Percentiles rank a stretch among this genome's conserved stretches.
Evolutionary conservation across 2,113 vertebrate species (phyloP).

Genomic region (Mus spicilegus): DNA sequence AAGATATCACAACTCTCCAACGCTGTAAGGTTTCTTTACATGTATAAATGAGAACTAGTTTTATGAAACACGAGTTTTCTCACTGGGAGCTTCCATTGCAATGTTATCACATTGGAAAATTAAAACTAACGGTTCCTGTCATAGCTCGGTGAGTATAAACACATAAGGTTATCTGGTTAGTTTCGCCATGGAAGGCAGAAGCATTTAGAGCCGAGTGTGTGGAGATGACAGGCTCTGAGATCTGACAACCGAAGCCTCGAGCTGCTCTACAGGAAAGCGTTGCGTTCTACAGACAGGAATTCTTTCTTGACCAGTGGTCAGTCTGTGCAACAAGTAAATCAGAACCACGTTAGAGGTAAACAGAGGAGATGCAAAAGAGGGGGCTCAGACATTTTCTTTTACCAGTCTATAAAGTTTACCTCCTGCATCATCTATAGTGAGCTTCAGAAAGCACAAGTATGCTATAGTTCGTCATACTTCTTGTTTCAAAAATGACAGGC

Average conservation of each 20-base stretch:
- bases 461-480: conserved; percentile 85
- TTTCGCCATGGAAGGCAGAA: conserved; percentile 68
- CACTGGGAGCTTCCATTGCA: conserved; percentile 62
- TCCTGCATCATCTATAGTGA: conserved; percentile 88
- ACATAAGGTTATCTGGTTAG: conserved; percentile 50
- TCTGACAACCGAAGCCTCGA: background rate
- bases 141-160: background rate
- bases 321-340: conserved; percentile 68
- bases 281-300: background rate
- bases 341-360: conserved; percentile 70
- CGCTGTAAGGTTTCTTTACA: conserved; percentile 46
- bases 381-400: conserved; percentile 59
- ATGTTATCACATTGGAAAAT: conserved; percentile 66
- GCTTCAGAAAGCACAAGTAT: conserved; percentile 87
- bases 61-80: conserved; percentile 17
- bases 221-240: conserved; percentile 28
- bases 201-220: conserved; percentile 15
- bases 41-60: conserved; percentile 71
- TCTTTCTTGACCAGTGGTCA: background rate
- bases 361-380: conserved; percentile 67
- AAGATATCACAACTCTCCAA: background rate
- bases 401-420: conserved; percentile 82
- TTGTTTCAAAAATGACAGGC: conserved; percentile 86
- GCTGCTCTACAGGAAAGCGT: conserved; percentile 32
- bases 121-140: conserved; percentile 60